Percentiles rank a stretch among this genome's conserved stretches.
These are phyloP conservation scores for Trematomus bernacchii DNA, from an alignment of 2,797 vertebrate genomes.

Conservation along the genomic window DNA sequence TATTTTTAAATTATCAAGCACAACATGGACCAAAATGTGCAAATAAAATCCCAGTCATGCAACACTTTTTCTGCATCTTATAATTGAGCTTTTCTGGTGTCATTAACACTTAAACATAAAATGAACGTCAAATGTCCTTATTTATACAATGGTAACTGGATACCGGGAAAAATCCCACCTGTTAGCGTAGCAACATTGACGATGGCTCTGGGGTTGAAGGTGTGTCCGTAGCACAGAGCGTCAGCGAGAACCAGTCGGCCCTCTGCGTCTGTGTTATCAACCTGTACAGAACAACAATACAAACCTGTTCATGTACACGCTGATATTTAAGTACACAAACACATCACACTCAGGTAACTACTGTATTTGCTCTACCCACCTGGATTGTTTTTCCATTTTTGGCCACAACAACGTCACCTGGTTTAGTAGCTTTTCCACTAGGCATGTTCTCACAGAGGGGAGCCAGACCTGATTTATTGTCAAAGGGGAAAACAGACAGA, in stretches of 20 bases:
- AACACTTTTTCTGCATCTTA: too few relatives aligned
- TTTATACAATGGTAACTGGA: not conserved
- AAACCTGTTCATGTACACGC: not conserved
- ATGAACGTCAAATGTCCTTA: not conserved
- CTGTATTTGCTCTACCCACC: slow-evolving; percentile 75
- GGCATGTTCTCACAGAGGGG: slow-evolving; percentile 99
- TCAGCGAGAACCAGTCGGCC: slow-evolving; percentile 94
- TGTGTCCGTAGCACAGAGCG: slow-evolving; percentile 93
- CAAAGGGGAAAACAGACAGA: not conserved
- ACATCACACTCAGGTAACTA: not conserved
- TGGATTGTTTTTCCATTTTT: slow-evolving; percentile 99
- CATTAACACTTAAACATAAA: not conserved
- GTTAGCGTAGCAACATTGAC: slow-evolving; percentile 95
- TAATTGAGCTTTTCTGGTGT: slow-evolving; percentile 5
- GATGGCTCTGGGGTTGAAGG: slow-evolving; percentile 90
- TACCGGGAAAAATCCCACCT: slow-evolving; percentile 81
- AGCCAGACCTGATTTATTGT: slow-evolving; percentile 87
- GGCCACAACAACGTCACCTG: slow-evolving; percentile 94
- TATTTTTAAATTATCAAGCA: not conserved
- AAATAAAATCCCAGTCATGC: too few relatives aligned
- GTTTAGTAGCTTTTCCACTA: slow-evolving; percentile 94
- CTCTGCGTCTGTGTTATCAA: slow-evolving; percentile 98
- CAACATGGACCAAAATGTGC: too few relatives aligned
- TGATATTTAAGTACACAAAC: not conserved
- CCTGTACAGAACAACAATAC: slow-evolving; percentile 75